Evolutionary conservation across 2,797 vertebrate genomes (phyloP).

Genomic region (Cossypha heuglini): DNA sequence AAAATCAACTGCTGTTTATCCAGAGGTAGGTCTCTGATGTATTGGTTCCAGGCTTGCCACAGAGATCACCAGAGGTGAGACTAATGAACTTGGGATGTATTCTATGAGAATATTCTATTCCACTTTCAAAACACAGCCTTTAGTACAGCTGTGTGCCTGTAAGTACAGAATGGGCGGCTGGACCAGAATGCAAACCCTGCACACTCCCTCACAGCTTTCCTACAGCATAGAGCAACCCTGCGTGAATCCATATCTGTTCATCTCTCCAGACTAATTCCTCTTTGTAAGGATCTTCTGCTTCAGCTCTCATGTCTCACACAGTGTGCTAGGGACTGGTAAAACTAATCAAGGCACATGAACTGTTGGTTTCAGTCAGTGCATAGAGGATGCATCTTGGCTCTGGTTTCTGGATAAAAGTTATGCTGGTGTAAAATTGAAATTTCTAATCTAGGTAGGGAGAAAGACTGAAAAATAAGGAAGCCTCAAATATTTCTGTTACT

Average conservation of each 20-base stretch:
- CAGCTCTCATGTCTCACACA: background rate
- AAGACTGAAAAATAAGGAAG: background rate
- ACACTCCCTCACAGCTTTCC: background rate
- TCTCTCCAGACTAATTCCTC: background rate
- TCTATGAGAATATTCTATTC: background rate
- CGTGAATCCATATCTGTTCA: background rate
- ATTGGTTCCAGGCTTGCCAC: background rate
- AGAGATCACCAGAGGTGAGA: background rate
- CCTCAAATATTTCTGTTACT: background rate
- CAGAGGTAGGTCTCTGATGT: conserved; percentile 69
- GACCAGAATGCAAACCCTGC: background rate
- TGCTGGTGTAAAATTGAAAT: background rate
- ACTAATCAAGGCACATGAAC: background rate
- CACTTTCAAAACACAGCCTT: background rate
- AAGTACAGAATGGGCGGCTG: background rate
- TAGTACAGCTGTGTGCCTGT: background rate
- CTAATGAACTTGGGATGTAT: background rate
- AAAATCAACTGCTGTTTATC: conserved; percentile 80
- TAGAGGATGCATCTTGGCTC: background rate
- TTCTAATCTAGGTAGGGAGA: background rate
- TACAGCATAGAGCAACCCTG: background rate
- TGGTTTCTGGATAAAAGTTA: background rate
- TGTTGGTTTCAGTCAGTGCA: background rate
- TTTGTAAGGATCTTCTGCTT: background rate
- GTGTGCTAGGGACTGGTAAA: background rate